Evolutionary conservation across 2,888 invertebrate genomes (phyloP), one percentile per base, ranked within the genome.

Genomic region (Drosophila stalkeri): DNA sequence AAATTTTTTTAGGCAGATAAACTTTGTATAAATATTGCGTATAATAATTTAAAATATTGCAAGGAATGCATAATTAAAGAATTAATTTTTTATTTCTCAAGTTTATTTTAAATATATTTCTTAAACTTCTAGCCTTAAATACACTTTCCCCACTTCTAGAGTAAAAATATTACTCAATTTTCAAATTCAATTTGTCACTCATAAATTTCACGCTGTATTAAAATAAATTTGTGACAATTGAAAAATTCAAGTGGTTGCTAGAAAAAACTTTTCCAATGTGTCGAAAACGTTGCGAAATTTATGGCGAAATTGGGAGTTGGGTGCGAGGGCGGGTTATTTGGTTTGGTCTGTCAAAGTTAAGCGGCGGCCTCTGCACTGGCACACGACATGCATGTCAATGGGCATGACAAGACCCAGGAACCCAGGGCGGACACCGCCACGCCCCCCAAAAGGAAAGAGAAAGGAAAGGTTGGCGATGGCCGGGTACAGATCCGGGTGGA

Each of bases 201-300:
- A 91, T 86, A 91, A 91, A 91, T 91, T 91, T 91, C 83, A 91
- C 88, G 88, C 75, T 85, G 78, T 84, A 88, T 91, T 90, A 82
- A 84, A 90, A 91, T 85, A 90, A 90, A 89, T 89, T 89, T 77
- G 78, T 71, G 81, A 84, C 90, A 87, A 90, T 90, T 89, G 89
- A 76, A 75, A 86, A 86, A 69, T 79, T 81, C 81, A 79, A 86
- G 79, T 86, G 81, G 78, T 55, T 81, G 61, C 62, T 27, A 33
- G 11, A 23, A 55, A 44, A 51, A 51, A 47, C 59, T 56, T 72
- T 52, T 67, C 39, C 76, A 62, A 80, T 76, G 76, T 72, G 73
- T 72, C 71, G 76, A 87, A 75, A 82, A 80, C 81, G 72, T 87
- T 84, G 72, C 64, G 78, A 73, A 90, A 91, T 91, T 87, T 91